Evolutionary conservation across 1,140 invertebrate species (phyloP).

Genomic region (Venturia canescens): DNA sequence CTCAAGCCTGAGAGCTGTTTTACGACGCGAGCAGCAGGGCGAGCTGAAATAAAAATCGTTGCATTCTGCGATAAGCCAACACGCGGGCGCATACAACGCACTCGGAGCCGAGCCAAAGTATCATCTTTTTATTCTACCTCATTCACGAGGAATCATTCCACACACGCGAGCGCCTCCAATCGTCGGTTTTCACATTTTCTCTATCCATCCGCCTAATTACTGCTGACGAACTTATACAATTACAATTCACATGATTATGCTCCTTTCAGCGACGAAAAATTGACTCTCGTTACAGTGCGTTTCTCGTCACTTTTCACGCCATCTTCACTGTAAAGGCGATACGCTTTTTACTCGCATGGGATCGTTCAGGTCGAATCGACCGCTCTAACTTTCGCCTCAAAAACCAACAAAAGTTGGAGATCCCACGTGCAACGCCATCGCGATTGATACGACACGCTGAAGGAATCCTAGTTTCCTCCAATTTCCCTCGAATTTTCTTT

Average conservation of each 20-base stretch:
- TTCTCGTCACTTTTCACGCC: background rate
- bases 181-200: conserved; percentile 8
- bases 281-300: background rate
- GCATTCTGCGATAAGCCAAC: background rate
- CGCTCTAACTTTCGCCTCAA: too few relatives aligned
- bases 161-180: background rate
- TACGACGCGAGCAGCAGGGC: background rate
- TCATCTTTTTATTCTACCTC: background rate
- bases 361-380: too few relatives aligned
- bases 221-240: background rate
- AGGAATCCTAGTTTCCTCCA: too few relatives aligned
- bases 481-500: too few relatives aligned
- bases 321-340: background rate
- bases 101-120: background rate
- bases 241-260: background rate
- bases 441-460: too few relatives aligned
- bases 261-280: too few relatives aligned
- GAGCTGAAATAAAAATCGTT: conserved; percentile 1
- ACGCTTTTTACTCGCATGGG: too few relatives aligned
- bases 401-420: too few relatives aligned
- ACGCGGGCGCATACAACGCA: background rate
- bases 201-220: conserved; percentile 21
- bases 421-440: too few relatives aligned
- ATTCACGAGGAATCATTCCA: conserved; percentile 9
- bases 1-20: background rate